Percentiles rank a stretch among this genome's conserved stretches.
Conservation (phyloP, 2,797 vertebrate genomes). For the Heliangelus exortis region DNA sequence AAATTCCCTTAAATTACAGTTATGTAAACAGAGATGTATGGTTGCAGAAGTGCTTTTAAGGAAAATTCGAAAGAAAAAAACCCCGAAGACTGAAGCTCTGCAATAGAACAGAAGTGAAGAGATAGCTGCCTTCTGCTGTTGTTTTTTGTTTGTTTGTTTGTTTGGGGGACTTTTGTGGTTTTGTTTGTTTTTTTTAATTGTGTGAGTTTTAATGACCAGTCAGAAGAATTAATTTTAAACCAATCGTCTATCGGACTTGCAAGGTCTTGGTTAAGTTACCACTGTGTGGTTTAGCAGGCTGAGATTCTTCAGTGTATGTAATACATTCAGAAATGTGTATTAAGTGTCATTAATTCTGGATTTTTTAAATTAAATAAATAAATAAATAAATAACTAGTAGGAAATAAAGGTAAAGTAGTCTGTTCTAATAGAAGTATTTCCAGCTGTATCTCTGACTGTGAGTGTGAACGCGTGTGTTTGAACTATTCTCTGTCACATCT, state of each 20-base stretch:
- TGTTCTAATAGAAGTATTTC: neutral
- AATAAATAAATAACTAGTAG: constrained; percentile 32
- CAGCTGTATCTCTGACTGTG: neutral
- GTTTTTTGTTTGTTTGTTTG: neutral
- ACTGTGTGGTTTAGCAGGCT: neutral
- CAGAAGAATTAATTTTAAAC: neutral
- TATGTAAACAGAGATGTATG: constrained; percentile 2
- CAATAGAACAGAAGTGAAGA: neutral
- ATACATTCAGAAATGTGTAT: constrained; percentile 44
- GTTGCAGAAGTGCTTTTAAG: neutral
- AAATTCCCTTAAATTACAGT: constrained; percentile 42
- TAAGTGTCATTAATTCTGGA: neutral
- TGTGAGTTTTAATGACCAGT: neutral
- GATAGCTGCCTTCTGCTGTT: neutral
- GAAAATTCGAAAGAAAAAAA: neutral
- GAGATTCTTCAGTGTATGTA: constrained; percentile 44
- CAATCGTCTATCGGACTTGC: neutral
- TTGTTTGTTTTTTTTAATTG: neutral
- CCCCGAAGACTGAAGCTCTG: neutral
- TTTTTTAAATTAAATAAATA: constrained; percentile 27
- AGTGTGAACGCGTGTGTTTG: neutral
- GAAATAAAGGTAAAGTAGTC: neutral
- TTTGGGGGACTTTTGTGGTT: no score
- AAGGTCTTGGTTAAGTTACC: neutral
- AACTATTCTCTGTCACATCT: neutral